phyloP scores from a whole-genome alignment of 1,140 invertebrate genomes.

The Drosophila santomea region DNA sequence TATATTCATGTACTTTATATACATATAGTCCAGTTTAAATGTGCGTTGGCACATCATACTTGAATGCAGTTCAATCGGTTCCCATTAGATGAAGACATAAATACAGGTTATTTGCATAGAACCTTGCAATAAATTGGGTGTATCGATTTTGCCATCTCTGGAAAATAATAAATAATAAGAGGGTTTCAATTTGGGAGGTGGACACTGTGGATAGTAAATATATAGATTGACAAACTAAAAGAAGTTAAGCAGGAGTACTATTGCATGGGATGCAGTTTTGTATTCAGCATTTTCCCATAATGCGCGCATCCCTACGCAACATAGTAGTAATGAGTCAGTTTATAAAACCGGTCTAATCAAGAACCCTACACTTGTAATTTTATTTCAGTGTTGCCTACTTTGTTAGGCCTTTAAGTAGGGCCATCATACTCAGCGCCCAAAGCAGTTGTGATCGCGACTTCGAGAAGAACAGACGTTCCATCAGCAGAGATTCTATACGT shows the following conservation, averaged over 20 bases:
- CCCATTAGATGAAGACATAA: not conserved
- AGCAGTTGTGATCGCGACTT: slow-evolving; percentile 59
- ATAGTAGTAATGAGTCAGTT: no score
- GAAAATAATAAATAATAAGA: not conserved
- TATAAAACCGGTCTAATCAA: no score
- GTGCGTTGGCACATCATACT: not conserved
- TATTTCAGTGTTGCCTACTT: not conserved
- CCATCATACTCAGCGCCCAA: slow-evolving; percentile 25
- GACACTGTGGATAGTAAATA: no score
- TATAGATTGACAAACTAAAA: no score
- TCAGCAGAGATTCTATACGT: not conserved
- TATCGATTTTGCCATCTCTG: not conserved
- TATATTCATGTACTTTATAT: slow-evolving; percentile 4
- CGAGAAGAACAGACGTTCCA: slow-evolving; percentile 37
- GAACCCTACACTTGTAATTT: not conserved
- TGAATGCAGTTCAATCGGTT: slow-evolving; percentile 1
- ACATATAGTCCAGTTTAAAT: slow-evolving; percentile 10
- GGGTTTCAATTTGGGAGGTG: not conserved
- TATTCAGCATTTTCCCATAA: no score
- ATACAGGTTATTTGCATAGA: slow-evolving; percentile 1
- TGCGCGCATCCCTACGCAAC: no score
- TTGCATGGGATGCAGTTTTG: no score
- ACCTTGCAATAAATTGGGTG: not conserved
- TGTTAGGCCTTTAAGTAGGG: slow-evolving; percentile 62
- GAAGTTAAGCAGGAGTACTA: no score